A percentile compares a stretch with the other conserved stretches of the same genome.
These are phyloP conservation scores for Patella pellucida DNA, from an alignment of 2,888 invertebrate species.

Conservation along the genomic window DNA sequence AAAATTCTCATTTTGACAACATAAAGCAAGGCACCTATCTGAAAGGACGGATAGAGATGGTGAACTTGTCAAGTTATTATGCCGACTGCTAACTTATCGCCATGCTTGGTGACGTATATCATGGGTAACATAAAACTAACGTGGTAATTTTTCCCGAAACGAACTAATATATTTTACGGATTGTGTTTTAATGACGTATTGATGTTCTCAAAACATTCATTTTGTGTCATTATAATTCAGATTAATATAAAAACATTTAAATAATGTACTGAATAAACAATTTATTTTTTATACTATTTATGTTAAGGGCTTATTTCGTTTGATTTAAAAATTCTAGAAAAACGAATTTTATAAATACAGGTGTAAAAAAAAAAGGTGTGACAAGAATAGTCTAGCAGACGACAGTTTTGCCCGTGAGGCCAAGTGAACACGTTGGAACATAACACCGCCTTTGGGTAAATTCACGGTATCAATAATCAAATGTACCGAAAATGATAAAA, in stretches of 20 bases:
- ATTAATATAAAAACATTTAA: too few relatives aligned
- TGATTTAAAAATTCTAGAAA: neutral
- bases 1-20: neutral
- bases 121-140: neutral
- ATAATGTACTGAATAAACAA: neutral
- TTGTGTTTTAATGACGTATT: neutral
- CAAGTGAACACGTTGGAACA: too few relatives aligned
- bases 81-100: neutral
- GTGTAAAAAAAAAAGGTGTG: neutral
- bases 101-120: neutral
- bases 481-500: too few relatives aligned
- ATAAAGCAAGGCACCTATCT: neutral
- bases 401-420: neutral
- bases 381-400: neutral
- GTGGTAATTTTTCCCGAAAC: neutral
- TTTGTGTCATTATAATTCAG: too few relatives aligned
- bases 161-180: neutral
- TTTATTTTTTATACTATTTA: neutral
- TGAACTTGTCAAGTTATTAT: neutral
- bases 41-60: neutral
- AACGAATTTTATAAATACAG: neutral
- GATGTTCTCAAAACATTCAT: neutral
- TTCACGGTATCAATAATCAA: too few relatives aligned
- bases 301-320: neutral
- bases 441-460: too few relatives aligned